Evolutionary conservation across 2,113 vertebrate genomes (phyloP).

Genomic region (Heterotilapia buettikoferi): DNA sequence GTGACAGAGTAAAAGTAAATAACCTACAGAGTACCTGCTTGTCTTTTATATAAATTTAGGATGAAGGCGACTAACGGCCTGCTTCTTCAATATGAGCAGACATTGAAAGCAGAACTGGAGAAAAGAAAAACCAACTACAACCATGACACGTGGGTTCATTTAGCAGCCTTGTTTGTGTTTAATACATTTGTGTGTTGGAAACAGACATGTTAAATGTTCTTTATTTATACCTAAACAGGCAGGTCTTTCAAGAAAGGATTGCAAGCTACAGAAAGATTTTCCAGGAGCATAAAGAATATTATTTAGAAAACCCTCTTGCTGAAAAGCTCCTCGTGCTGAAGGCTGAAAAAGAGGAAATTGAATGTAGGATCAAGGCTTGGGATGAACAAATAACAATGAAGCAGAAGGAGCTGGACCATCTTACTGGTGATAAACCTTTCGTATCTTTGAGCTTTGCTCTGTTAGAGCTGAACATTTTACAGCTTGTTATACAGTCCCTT

Average conservation of each 20-base stretch:
- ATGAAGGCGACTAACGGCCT: constrained; percentile 42
- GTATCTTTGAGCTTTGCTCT: neutral
- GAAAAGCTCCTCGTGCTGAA: constrained; percentile 59
- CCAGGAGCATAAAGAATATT: constrained; percentile 59
- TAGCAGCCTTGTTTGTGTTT: neutral
- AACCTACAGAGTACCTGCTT: neutral
- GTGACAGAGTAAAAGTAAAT: neutral
- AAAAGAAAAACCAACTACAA: constrained; percentile 47
- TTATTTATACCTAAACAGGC: constrained; percentile 39
- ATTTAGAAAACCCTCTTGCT: constrained; percentile 54
- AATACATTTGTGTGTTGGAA: neutral
- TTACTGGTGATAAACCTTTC: constrained; percentile 44
- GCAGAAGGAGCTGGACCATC: constrained; percentile 43
- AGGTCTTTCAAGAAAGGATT: constrained; percentile 62
- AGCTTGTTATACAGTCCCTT: neutral
- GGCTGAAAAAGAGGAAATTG: constrained; percentile 59
- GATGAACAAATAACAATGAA: constrained; percentile 58
- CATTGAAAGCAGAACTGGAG: constrained; percentile 62
- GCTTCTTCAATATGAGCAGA: constrained; percentile 65
- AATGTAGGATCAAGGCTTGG: constrained; percentile 46
- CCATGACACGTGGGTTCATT: constrained; percentile 55
- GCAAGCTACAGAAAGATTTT: constrained; percentile 55
- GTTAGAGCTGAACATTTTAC: neutral
- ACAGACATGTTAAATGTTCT: neutral
- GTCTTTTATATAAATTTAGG: constrained; percentile 28